Evolutionary conservation across 2,888 invertebrate genomes (phyloP).

Genomic region (Eumerus sabulonum): DNA sequence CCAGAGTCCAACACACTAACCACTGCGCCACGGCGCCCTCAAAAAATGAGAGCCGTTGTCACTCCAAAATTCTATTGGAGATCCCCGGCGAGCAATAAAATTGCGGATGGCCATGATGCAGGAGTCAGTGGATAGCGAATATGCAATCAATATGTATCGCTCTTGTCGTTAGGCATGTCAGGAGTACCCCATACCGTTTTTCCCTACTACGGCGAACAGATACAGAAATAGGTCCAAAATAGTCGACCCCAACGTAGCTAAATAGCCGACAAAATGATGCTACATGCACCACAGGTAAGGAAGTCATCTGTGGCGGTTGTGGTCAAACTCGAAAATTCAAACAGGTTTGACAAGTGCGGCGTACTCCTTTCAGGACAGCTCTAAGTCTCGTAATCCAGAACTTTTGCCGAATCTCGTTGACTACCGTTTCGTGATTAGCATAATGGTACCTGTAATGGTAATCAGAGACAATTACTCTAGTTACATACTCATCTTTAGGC

Average conservation of each 20-base stretch:
- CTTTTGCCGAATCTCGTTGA: neutral
- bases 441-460: conserved; percentile 17
- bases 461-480: conserved; percentile 4
- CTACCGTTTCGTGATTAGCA: no score
- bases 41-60: no score
- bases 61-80: no score
- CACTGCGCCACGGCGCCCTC: no score
- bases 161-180: neutral
- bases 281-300: neutral
- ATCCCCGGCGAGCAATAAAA: no score
- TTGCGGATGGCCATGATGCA: no score
- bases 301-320: no score
- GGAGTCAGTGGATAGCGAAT: neutral
- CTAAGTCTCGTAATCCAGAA: conserved; percentile 23
- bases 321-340: no score
- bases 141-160: no score
- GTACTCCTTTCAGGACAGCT: conserved; percentile 5
- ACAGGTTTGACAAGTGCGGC: neutral
- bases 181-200: neutral
- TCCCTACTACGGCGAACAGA: neutral
- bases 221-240: neutral
- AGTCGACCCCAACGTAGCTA: neutral
- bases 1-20: no score
- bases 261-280: neutral
- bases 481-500: conserved; percentile 5